These are phyloP conservation scores for Amiota minor DNA, from an alignment of 2,888 invertebrate genomes.

Conservation along the genomic window DNA sequence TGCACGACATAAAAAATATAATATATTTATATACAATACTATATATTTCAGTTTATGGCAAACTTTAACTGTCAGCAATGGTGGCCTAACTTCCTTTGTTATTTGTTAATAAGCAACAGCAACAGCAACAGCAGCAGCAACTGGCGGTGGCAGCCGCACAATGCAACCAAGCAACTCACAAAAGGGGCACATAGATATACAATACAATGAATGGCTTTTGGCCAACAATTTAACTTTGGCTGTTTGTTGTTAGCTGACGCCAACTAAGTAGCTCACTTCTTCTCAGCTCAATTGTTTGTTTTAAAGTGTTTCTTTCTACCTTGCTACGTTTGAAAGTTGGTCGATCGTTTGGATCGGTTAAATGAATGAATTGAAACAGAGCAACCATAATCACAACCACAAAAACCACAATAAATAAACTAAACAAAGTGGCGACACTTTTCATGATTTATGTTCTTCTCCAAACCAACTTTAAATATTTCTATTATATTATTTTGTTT, in stretches of 20 bases:
- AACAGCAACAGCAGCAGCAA: not conserved
- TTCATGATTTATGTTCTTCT: slow-evolving; percentile 34
- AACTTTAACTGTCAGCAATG: not conserved
- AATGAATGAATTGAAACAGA: too few species aligned
- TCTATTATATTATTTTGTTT: not conserved
- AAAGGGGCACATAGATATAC: not conserved
- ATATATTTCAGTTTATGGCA: slow-evolving; percentile 17
- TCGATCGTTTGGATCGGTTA: not conserved
- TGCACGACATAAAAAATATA: slow-evolving; percentile 4
- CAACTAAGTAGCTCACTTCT: slow-evolving; percentile 31
- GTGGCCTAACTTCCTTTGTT: not conserved
- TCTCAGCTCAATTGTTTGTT: slow-evolving; percentile 17
- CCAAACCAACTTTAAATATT: slow-evolving; percentile 1
- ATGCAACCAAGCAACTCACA: not conserved
- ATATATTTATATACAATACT: not conserved
- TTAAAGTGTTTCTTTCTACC: not conserved
- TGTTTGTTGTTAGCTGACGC: slow-evolving; percentile 13
- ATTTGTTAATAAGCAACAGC: slow-evolving; percentile 15
- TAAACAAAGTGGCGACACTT: slow-evolving; percentile 35
- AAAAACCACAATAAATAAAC: slow-evolving; percentile 28
- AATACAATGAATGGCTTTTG: slow-evolving; percentile 21
- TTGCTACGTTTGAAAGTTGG: slow-evolving; percentile 1
- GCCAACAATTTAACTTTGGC: not conserved
- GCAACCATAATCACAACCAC: slow-evolving; percentile 11
- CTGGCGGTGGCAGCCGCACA: not conserved